Evolutionary conservation across 2,888 invertebrate genomes (phyloP).

Genomic region (Heliconius charithonia): DNA sequence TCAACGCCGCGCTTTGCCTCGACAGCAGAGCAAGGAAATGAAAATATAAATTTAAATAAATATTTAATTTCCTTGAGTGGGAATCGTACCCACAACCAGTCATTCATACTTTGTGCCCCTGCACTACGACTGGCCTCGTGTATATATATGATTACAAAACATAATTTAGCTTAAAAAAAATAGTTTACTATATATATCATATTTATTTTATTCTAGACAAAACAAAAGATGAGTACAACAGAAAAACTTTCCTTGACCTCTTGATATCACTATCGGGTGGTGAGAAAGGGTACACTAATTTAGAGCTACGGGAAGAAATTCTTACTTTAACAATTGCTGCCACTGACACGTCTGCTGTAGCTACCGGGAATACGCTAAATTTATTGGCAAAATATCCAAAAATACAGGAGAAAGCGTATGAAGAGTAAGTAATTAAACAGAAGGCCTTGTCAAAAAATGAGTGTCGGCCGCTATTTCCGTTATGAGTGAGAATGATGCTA

Average conservation of each 20-base stretch:
- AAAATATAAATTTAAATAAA: too few species aligned
- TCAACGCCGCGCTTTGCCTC: too few species aligned
- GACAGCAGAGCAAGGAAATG: too few species aligned
- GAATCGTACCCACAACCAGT: too few species aligned
- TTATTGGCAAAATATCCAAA: conserved; percentile 76
- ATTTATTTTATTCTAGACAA: conserved; percentile 54
- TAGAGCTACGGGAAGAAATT: conserved; percentile 83
- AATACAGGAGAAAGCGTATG: conserved; percentile 72
- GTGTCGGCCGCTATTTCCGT: too few species aligned
- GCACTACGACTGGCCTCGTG: too few species aligned
- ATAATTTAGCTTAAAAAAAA: too few species aligned
- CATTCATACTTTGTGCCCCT: too few species aligned
- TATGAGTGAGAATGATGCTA: too few species aligned
- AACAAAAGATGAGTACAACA: conserved; percentile 59
- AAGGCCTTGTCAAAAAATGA: background rate
- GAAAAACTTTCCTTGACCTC: conserved; percentile 82
- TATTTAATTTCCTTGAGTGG: too few species aligned
- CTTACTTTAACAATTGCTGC: conserved; percentile 83
- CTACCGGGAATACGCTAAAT: conserved; percentile 71
- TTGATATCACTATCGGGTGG: conserved; percentile 78
- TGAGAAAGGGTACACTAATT: conserved; percentile 77
- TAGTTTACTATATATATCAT: background rate
- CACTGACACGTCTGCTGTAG: conserved; percentile 78
- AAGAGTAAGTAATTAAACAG: conserved; percentile 66
- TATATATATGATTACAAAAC: too few species aligned